Percentiles rank a stretch among this genome's conserved stretches.
phyloP scores from a whole-genome alignment of 2,113 vertebrate genomes.

The Lagopus leucura region DNA sequence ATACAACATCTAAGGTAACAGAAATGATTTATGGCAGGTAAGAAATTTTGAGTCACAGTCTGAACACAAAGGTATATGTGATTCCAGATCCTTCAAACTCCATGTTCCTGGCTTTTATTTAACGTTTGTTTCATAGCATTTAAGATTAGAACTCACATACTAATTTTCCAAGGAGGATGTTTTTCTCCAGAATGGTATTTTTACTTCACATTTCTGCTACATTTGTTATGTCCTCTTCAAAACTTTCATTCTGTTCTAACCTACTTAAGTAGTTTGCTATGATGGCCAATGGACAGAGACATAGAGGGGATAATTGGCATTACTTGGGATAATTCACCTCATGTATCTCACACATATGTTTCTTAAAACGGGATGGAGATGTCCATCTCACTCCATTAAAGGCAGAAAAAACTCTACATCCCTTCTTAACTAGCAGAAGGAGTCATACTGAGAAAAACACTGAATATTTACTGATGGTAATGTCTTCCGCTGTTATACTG shows the following conservation, averaged over 20 bases:
- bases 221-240: background rate
- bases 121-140: fast-evolving
- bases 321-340: background rate
- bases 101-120: background rate
- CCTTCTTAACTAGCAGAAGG: background rate
- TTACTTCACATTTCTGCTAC: background rate
- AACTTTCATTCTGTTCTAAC: background rate
- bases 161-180: background rate
- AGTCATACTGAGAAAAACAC: background rate
- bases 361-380: background rate
- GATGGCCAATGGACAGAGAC: background rate
- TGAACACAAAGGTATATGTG: background rate
- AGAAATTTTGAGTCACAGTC: background rate
- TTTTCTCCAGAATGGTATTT: background rate
- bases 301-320: background rate
- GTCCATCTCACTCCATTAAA: background rate
- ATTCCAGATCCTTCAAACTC: background rate
- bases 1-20: background rate
- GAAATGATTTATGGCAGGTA: background rate
- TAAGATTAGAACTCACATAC: background rate
- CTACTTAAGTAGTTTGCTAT: background rate
- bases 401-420: background rate
- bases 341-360: background rate
- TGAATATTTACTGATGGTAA: background rate
- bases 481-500: background rate